Conservation (phyloP, 2,888 invertebrate species). For the Brenthis daphne region DNA sequence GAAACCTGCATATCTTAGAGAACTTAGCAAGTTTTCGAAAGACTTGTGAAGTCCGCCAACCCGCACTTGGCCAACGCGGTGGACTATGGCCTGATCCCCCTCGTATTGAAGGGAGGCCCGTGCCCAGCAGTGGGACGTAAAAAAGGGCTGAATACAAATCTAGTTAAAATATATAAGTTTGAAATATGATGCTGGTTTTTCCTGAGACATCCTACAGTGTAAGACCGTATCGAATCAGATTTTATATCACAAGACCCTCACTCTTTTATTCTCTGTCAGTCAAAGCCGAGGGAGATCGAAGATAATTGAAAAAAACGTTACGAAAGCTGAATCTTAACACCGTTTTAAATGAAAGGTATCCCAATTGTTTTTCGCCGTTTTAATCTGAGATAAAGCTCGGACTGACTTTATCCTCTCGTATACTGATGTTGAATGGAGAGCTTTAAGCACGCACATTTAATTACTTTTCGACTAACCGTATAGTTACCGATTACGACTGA, state of each 20-base stretch:
- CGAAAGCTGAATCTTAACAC: constrained; percentile 69
- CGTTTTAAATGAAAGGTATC: constrained; percentile 78
- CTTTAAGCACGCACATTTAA: constrained; percentile 53
- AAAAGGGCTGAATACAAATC: too few species aligned
- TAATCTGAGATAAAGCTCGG: constrained; percentile 72
- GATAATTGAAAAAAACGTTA: constrained; percentile 62
- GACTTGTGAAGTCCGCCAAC: too few species aligned
- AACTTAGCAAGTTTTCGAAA: too few species aligned
- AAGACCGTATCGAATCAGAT: too few species aligned
- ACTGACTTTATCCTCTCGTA: constrained; percentile 68
- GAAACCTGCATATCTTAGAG: too few species aligned
- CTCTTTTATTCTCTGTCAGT: constrained; percentile 10
- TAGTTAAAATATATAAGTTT: too few species aligned
- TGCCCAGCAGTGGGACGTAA: too few species aligned
- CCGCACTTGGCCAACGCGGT: too few species aligned
- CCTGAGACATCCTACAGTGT: too few species aligned
- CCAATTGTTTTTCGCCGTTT: constrained; percentile 71
- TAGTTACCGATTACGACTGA: background rate
- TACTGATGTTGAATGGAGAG: constrained; percentile 41
- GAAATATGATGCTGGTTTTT: too few species aligned
- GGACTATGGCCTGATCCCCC: too few species aligned
- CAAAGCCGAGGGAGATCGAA: constrained; percentile 52
- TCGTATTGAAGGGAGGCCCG: too few species aligned
- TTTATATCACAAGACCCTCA: background rate
- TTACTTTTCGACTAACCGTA: constrained; percentile 47